Percentiles rank a stretch among this genome's conserved stretches.
phyloP scores from a whole-genome alignment of 2,797 vertebrate species.

The Labroides dimidiatus region DNA sequence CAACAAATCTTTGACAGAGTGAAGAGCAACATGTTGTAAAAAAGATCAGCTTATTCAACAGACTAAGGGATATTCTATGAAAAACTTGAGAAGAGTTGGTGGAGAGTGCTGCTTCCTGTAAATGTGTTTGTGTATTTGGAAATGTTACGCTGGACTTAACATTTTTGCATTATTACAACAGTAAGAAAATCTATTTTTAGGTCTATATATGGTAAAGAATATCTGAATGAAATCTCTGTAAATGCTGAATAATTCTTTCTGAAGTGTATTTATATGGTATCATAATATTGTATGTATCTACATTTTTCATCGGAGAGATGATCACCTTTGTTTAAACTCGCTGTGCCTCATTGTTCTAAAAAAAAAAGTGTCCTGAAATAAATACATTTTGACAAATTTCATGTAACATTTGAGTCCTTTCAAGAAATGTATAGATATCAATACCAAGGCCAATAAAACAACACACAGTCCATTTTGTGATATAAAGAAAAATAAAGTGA shows the following conservation, averaged over 20 bases:
- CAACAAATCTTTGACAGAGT: constrained; percentile 87
- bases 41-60: not conserved
- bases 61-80: not conserved
- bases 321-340: not conserved
- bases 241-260: not conserved
- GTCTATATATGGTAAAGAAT: not conserved
- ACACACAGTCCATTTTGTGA: not conserved
- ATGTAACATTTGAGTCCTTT: constrained; percentile 4
- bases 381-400: constrained; percentile 17
- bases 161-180: not conserved
- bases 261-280: constrained; percentile 22
- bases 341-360: not conserved
- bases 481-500: no score
- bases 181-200: not conserved
- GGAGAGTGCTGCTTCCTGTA: not conserved
- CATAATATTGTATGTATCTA: not conserved
- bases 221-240: not conserved
- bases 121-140: not conserved
- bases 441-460: no score
- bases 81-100: not conserved
- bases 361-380: constrained; percentile 31
- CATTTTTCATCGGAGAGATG: not conserved
- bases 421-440: not conserved
- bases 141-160: constrained; percentile 5
- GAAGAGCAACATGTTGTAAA: constrained; percentile 81